A percentile compares a stretch with the other conserved stretches of the same genome.
Conservation (phyloP, 2,888 invertebrate species). For the Campaea margaritaria region DNA sequence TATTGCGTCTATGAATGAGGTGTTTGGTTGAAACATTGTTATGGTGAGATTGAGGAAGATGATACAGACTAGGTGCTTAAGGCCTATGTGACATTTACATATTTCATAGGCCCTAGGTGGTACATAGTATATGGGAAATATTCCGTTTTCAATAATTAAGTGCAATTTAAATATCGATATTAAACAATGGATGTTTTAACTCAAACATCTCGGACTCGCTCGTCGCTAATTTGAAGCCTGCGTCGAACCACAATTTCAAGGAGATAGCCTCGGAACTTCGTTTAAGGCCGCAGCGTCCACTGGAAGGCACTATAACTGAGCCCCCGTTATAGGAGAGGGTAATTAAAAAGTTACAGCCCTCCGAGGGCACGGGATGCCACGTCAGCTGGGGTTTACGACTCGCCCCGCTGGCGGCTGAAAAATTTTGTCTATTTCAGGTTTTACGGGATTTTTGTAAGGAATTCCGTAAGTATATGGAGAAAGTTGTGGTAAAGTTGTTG, state of each 20-base stretch:
- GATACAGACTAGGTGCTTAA: too few species aligned
- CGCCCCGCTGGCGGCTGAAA: conserved; percentile 8
- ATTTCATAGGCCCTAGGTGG: too few species aligned
- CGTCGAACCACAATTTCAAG: not conserved
- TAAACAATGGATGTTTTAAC: too few species aligned
- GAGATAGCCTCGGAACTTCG: too few species aligned
- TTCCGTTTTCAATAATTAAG: too few species aligned
- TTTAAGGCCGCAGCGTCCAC: not conserved
- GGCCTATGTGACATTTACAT: too few species aligned
- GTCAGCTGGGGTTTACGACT: conserved; percentile 23
- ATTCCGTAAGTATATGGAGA: not conserved
- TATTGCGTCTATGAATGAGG: too few species aligned
- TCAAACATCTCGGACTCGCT: too few species aligned
- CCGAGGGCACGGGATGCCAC: conserved; percentile 16
- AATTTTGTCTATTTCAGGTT: conserved; percentile 16
- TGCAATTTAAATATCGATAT: too few species aligned
- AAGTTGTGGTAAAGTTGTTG: not conserved
- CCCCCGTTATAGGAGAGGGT: conserved; percentile 24
- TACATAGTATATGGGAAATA: too few species aligned
- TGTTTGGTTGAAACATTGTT: too few species aligned
- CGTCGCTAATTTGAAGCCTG: not conserved
- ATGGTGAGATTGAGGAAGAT: too few species aligned
- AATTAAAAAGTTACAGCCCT: conserved; percentile 32
- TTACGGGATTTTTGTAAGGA: conserved; percentile 13
- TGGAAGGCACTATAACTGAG: conserved; percentile 2